These are phyloP conservation scores for Lycodopsis pacificus DNA, from an alignment of 2,797 vertebrate genomes.

Conservation along the genomic window DNA sequence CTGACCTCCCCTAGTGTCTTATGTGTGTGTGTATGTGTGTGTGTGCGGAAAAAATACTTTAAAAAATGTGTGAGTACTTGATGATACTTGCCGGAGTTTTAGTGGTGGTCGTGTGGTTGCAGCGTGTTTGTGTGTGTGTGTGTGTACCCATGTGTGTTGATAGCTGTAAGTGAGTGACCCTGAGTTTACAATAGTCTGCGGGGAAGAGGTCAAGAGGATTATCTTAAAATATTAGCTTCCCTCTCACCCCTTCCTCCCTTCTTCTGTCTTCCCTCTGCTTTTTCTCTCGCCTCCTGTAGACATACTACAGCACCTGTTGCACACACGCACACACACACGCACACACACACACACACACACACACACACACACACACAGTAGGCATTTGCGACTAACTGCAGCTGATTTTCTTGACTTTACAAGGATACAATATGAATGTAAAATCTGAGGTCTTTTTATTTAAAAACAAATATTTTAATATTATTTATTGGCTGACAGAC, in stretches of 20 bases:
- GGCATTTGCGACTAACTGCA: not conserved
- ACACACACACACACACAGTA: conserved; percentile 1
- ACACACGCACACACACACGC: conserved; percentile 5
- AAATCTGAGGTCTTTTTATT: not conserved
- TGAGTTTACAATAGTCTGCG: conserved; percentile 60
- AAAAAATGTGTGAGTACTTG: conserved; percentile 13
- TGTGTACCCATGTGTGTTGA: conserved; percentile 22
- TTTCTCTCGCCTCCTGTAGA: conserved; percentile 5
- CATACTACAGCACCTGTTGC: conserved; percentile 65
- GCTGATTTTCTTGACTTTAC: conserved; percentile 12
- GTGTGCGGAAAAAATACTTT: conserved; percentile 19
- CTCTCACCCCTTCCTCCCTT: conserved; percentile 49
- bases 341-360: conserved; percentile 19
- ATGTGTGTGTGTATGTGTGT: conserved; percentile 25
- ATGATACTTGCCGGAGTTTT: conserved; percentile 29
- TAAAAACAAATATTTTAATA: not conserved
- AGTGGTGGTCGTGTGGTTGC: conserved; percentile 9
- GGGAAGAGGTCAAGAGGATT: conserved; percentile 77
- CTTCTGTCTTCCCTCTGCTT: conserved; percentile 20
- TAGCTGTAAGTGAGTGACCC: conserved; percentile 52
- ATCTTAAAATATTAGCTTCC: conserved; percentile 78
- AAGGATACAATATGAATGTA: conserved; percentile 4
- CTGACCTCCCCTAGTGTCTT: conserved; percentile 68
- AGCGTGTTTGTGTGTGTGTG: conserved; percentile 13
- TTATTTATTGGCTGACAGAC: not conserved